Conservation (phyloP, 2,113 vertebrate species). For the Fulica atra region DNA sequence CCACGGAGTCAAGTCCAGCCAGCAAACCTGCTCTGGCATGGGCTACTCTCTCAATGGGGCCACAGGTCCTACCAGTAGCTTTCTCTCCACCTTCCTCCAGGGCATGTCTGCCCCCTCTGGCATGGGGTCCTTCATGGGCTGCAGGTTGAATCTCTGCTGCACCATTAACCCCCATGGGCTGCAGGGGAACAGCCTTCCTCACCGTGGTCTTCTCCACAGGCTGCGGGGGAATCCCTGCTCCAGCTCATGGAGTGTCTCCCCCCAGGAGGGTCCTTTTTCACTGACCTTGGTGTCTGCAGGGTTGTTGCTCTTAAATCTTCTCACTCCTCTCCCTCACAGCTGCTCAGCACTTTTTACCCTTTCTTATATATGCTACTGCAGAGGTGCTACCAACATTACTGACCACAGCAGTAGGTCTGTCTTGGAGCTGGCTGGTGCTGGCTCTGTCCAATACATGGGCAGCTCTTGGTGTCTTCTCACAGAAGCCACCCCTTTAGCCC, state of each 20-base stretch:
- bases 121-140: neutral
- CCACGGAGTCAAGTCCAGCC: neutral
- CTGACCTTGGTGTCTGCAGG: neutral
- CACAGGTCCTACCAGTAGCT: neutral
- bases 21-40: neutral
- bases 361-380: neutral
- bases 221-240: neutral
- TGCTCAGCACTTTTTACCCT: neutral
- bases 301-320: neutral
- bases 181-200: neutral
- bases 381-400: neutral
- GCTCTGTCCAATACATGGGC: neutral
- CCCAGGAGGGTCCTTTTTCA: neutral
- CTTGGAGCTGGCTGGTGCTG: neutral
- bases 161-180: neutral
- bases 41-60: neutral
- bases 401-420: neutral
- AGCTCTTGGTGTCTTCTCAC: neutral
- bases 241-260: fast-evolving
- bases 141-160: neutral
- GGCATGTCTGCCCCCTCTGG: too few species aligned
- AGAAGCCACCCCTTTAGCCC: neutral
- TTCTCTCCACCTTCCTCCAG: too few species aligned
- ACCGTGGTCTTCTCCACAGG: fast-evolving
- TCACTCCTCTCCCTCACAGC: neutral